Evolutionary conservation across 2,113 vertebrate species (phyloP), one percentile per base, ranked within the genome.

Genomic region (Gallinago jamesoni): DNA sequence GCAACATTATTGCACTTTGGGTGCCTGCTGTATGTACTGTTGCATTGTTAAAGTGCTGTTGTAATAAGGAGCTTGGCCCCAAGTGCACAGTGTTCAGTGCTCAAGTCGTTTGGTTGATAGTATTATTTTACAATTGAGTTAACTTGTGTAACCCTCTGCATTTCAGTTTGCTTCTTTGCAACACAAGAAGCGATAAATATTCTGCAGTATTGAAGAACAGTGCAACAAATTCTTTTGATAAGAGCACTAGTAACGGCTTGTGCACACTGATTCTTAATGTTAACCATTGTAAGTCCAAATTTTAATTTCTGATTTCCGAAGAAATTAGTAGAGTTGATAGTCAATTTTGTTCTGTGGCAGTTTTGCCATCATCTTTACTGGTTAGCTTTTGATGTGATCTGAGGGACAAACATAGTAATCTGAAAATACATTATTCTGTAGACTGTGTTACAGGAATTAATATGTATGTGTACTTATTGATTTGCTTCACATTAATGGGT

Each of bases 401-500:
- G 84, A 64, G 52, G 18, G 20, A 22, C 5, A 3, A 70, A 75
- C 45, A 41, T 19, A 56, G 31, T 68, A 48, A 73, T 79, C 50
- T 93, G 73, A 94, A 96, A 95, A 47, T 45, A 15, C 2, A 2
- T 90, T 95, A 48, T 70, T 93, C 59, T 68, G 15, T 66, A 28
- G 64, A 35, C 48, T 78, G 13, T 78, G 28, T 73, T 87, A 57
- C 23, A 85, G 74, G 31, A 97, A 89, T 83, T 95, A 93, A 70
- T 89, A 90, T 59, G 50, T 43, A 6, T 92, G 45, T 78, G 64
- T 78, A 53, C 37, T 84, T 96, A 63, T 27, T 81, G 53, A 68
- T 89, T 97, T 96, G 50, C 30, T 88, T 91, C 78, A 64, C 48
- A 21, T 59, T 88, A 75, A 64, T 78, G 57, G 64, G 41, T 84